Conservation (phyloP, 1,140 invertebrate species). For the Eurosta solidaginis region DNA sequence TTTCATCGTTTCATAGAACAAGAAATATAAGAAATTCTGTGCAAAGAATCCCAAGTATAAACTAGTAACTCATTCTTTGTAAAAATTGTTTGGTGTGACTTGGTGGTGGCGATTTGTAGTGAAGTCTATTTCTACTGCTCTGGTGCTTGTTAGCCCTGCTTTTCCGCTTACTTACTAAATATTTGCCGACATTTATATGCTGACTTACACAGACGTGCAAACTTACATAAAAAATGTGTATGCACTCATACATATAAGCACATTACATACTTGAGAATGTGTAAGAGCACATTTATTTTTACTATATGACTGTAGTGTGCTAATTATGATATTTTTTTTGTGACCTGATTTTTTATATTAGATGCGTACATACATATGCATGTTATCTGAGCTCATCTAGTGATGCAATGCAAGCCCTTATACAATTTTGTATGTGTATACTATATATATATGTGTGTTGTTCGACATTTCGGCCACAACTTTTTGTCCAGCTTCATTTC, state of each 20-base stretch:
- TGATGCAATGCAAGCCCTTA: background rate
- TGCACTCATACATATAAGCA: background rate
- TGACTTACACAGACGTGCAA: background rate
- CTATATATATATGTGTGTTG: background rate
- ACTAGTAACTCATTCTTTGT: too few relatives aligned
- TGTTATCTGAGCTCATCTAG: background rate
- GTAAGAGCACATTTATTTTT: background rate
- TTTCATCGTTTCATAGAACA: too few relatives aligned
- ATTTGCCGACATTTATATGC: conserved; percentile 3
- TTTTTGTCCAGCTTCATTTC: background rate
- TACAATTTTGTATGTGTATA: background rate
- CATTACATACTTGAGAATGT: background rate
- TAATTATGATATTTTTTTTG: background rate
- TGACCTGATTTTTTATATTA: background rate
- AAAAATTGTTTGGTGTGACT: too few relatives aligned
- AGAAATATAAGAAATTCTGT: too few relatives aligned
- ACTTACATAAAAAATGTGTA: background rate
- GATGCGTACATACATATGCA: background rate
- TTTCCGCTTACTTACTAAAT: conserved; percentile 2
- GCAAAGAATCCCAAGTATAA: too few relatives aligned
- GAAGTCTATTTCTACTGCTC: background rate
- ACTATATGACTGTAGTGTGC: background rate
- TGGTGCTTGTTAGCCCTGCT: background rate
- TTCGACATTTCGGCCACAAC: background rate
- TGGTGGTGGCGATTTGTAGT: too few relatives aligned